A percentile compares a stretch with the other conserved stretches of the same genome.
phyloP scores from a whole-genome alignment of 2,888 invertebrate species.

The Rhingia campestris region DNA sequence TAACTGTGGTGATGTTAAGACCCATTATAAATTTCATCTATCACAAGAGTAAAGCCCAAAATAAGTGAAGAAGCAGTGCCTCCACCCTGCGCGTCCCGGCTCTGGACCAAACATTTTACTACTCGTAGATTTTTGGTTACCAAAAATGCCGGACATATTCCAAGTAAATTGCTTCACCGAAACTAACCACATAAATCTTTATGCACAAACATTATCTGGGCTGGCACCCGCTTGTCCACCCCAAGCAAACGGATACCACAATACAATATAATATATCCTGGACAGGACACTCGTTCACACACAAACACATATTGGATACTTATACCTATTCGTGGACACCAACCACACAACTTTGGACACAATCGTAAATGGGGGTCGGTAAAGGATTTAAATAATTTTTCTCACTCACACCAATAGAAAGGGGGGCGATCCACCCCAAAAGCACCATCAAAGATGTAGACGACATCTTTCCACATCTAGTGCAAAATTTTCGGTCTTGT shows the following conservation, averaged over 20 bases:
- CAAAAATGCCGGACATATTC: conserved; percentile 74
- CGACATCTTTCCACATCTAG: conserved; percentile 35
- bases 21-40: conserved; percentile 71
- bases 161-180: conserved; percentile 74
- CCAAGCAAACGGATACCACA: conserved; percentile 69
- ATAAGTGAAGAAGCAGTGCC: conserved; percentile 12
- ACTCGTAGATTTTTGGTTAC: conserved; percentile 69
- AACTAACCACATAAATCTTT: conserved; percentile 75
- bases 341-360: conserved; percentile 54
- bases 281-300: conserved; percentile 42
- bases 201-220: conserved; percentile 72
- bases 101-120: conserved; percentile 50
- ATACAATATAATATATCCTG: conserved; percentile 71
- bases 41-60: conserved; percentile 59
- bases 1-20: conserved; percentile 47
- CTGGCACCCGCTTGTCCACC: conserved; percentile 59
- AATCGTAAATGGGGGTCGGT: conserved; percentile 58
- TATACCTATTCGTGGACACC: conserved; percentile 3
- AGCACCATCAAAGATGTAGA: background rate
- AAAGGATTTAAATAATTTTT: conserved; percentile 73
- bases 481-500: conserved; percentile 33
- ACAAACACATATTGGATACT: conserved; percentile 2
- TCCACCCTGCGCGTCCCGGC: no score
- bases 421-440: background rate
- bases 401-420: conserved; percentile 28